Base-by-base conservation (phyloP, 2,797 vertebrate species). In the Gymnothorax javanicus region DNA sequence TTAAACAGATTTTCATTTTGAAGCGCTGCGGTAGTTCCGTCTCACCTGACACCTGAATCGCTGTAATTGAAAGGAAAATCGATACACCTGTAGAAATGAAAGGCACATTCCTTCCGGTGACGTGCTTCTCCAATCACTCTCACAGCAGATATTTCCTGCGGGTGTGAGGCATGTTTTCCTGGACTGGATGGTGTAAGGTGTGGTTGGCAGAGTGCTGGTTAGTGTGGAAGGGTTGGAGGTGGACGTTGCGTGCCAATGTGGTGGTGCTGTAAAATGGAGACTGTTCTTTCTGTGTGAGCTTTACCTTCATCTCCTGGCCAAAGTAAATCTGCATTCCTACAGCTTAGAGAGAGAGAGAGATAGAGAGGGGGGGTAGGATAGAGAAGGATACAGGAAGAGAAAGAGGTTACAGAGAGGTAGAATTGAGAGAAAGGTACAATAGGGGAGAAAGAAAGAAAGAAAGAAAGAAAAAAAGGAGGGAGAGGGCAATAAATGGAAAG, bases 301-400 rank as follows among this genome's bases (percentile, higher is more conserved):
- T 77, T 7, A 6, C 89, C 91, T 91, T 92, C 91, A 90, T 92
- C 88, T 89, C 88, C 87, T 90, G 91, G 93, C 92, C 91, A 43
- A 43, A 43, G 33, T 43, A 43, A 43, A 43, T 43, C 33, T 43
- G 33, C 33, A 43, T 43, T 43, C 33, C 33, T 43, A 43, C 33
- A 43, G 91, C 92, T 71, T n/a, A 89, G 89, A 89, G 92, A 92
- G 89, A 13, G 59, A 17, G 59, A 60, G 59, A 88, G 43, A 0
- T 69, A 59, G 89, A 90, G 89, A 89, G 91, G 87, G 75, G 81
- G 89, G 54, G 50, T 71, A 73, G 84, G 87, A 79, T 84, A 87
- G 84, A 23, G 52, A 27, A 33, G 2, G 3, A 73, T 25, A 7
- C 1, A 67, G 25, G 20, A 1, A 73, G 83, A 81, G 56, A 90